phyloP scores from a whole-genome alignment of 2,797 vertebrate genomes.

The Brotogeris chrysoptera region DNA sequence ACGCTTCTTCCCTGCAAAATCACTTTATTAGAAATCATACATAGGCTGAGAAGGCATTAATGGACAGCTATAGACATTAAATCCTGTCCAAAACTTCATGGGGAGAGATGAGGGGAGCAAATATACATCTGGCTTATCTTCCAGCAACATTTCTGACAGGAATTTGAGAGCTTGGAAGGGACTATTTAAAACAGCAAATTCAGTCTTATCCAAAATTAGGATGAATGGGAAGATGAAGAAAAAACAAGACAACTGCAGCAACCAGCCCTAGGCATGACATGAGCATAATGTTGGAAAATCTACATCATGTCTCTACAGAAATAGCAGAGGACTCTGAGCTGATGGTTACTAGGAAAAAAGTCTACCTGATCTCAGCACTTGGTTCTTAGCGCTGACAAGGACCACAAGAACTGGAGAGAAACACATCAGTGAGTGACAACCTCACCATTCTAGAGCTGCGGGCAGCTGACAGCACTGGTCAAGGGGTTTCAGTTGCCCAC shows the following conservation, averaged over 20 bases:
- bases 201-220: neutral
- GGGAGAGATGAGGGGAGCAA: neutral
- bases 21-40: neutral
- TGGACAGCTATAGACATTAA: neutral
- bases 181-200: neutral
- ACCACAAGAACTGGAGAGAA: neutral
- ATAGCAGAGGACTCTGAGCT: neutral
- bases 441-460: neutral
- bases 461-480: neutral
- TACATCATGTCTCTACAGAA: neutral
- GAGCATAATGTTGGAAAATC: neutral
- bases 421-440: neutral
- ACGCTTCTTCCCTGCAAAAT: neutral
- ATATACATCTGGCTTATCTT: neutral
- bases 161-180: neutral
- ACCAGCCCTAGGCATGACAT: neutral
- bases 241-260: neutral
- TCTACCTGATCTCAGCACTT: neutral
- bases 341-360: neutral
- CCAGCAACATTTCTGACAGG: neutral
- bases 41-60: neutral
- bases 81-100: neutral
- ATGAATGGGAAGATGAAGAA: neutral
- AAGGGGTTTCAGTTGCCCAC: neutral
- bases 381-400: neutral